Evolutionary conservation across 2,888 invertebrate species (phyloP), one percentile per base, ranked within the genome.

Genomic region (Eristalis intricaria): DNA sequence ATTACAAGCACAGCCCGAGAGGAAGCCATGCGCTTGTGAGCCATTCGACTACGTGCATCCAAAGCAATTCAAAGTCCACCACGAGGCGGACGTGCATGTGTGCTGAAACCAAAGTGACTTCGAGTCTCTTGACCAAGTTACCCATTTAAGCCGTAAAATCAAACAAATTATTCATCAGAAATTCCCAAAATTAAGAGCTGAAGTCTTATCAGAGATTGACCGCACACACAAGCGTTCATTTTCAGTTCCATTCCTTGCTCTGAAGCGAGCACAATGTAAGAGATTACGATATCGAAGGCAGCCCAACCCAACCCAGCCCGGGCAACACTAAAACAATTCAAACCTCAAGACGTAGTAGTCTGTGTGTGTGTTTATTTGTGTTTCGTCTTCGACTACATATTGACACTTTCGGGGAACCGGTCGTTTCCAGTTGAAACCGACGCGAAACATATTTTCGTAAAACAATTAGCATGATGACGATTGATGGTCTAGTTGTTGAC

Each of bases 331-430:
- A 50, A 75, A 60, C 60, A 15, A 71, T n/a, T 19, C 61, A 66
- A 58, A 61, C 50, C 32, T 61, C 43, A 32, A 26, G 60, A 61
- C 75, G 75, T 40, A 76, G 75, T 40, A 76, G 32, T 76, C 60
- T 60, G 23, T 43, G 22, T 63, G 29, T 50, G 63, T 5, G 38
- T 65, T n/a, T n/a, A n/a, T n/a, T n/a, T 56, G 58, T 68, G 60
- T 65, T 75, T 26, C 32, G 63, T 22, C 64, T 69, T 35, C 5
- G 32, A 11, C 35, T 38, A 10, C 61, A 23, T 71, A 71, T 63
- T 68, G 76, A 68, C 76, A 68, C 61, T 60, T 68, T 58, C 15
- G 38, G 13, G 23, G 2, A 76, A 61, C 76, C 66, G 76, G 68
- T 50, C 29, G 61, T 43, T 76, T 68, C 66, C 66, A 50, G 76